Evolutionary conservation across 2,797 vertebrate genomes (phyloP), one percentile per base, ranked within the genome.

Genomic region (Micropoecilia bifurca): DNA sequence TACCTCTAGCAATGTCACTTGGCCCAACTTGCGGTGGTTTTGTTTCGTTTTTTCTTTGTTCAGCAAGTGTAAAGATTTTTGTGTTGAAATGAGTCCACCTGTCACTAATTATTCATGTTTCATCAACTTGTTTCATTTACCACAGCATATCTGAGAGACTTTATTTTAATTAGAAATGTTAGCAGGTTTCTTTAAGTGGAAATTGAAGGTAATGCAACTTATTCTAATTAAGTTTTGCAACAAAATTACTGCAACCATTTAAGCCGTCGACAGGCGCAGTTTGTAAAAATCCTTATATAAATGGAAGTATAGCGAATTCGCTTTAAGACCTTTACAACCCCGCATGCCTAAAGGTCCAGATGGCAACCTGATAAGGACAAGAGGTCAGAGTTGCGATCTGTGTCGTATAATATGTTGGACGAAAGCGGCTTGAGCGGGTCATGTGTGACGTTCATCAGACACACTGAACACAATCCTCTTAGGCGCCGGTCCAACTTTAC

Each of bases 391-490:
- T 75, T 85, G 80, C 30, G 84, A 85, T 80, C 87, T 80, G 33
- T 76, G 71, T 20, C 74, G 41, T 74, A 63, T 25, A 18, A 73
- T 46, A 76, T 82, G 74, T 39, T 2, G 85, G 79, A 46, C 80
- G 43, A 80, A 85, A 75, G 77, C 88, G 77, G 81, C 87, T 82
- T 84, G 77, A 76, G 50, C 36, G 45, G 0, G 47, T 89, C 85
- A 68, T 61, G 79, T 80, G 79, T 71, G 43, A 48, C 39, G 46
- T 81, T 36, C 80, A 74, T 66, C 85, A 85, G 82, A 66, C 55
- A 66, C 39, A 61, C 39, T 79, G 61, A 82, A 80, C 77, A 75
- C 83, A 93, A 92, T 93, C 93, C 92, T 92, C 90, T 92, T 89
- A 92, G 84, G 88, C 83, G 87, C 78, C 46, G 76, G 87, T 87